Base-by-base conservation (phyloP, 35 echinoderm and acorn worm species). In the Amphiura filiformis region DNA sequence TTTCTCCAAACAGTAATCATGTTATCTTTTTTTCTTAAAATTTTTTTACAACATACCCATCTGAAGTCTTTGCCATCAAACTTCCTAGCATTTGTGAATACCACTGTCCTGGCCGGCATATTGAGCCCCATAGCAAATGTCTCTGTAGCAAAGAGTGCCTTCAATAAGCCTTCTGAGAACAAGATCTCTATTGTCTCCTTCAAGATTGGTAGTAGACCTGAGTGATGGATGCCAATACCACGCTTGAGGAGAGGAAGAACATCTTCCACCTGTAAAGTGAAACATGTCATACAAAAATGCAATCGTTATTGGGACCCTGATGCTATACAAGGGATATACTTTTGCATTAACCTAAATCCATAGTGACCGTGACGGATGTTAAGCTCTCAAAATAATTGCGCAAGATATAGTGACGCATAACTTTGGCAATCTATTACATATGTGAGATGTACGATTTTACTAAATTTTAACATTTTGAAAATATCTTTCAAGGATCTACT, bases 81-180 rank as follows among this genome's bases (percentile, higher is more conserved):
- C 88, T 99, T 99, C 83, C 96, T 88, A n/a, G 96, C 87, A 56
- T 88, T 94, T 36, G 96, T 99, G 84, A 99, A 99, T 78, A 99
- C 90, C 33, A 99, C 96, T 12, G 96, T 99, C 87, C 96, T 92
- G 84, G 96, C 96, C n/a, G 96, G 96, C 96, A 99, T 99, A 90
- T 99, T 99, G 2, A 99, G 90, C 13, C 96, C 96, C 96, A 99
- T 99, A 49, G 96, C 96, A 84, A 99, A 99, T 32, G 96, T 99
- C 87, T 99, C 96, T 0, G 96, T 99, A 34, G 96, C 96, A 84
- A 99, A 99, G 1, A 99, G 80, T 18, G 96, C 96, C 87, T 99
- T 99, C 75, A 99, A 86, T 9, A 99, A 90, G 0, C 96, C 96
- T 79, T 99, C 96, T 0, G 93, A 89, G 76, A 99, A 99, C 1